These are phyloP conservation scores for Armadillidium nasatum DNA, from an alignment of 1,140 invertebrate species.

Conservation along the genomic window DNA sequence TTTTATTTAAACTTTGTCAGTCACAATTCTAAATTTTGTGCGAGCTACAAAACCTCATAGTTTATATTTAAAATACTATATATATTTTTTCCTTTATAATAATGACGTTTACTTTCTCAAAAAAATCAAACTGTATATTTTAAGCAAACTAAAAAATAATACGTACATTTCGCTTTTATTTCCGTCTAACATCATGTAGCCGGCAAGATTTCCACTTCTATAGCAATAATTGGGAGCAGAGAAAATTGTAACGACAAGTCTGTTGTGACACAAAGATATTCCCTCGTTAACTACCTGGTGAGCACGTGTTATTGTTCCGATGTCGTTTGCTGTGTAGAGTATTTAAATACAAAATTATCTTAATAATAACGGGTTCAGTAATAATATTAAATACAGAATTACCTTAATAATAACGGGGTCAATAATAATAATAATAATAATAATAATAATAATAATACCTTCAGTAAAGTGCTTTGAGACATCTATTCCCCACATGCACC, in stretches of 20 bases:
- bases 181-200: conserved; percentile 44
- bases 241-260: conserved; percentile 50
- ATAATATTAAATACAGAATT: too few relatives aligned
- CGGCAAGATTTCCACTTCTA: conserved; percentile 46
- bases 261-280: conserved; percentile 26
- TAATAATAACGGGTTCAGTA: too few relatives aligned
- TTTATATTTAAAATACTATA: too few relatives aligned
- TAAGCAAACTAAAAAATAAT: background rate
- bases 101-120: background rate
- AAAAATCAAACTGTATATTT: background rate
- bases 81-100: too few relatives aligned
- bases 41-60: too few relatives aligned
- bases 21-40: too few relatives aligned
- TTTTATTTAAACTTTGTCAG: too few relatives aligned
- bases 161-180: conserved; percentile 19
- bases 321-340: conserved; percentile 17
- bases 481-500: conserved; percentile 26
- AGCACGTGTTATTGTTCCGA: conserved; percentile 14
- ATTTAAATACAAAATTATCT: too few relatives aligned
- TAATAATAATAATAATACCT: background rate
- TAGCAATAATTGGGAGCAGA: conserved; percentile 50
- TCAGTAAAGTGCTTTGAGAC: conserved; percentile 24
- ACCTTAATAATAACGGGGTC: too few relatives aligned
- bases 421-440: background rate
- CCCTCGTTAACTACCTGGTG: conserved; percentile 25